Evolutionary conservation across 2,888 invertebrate genomes (phyloP).

Genomic region (Drosophila subquinaria): DNA sequence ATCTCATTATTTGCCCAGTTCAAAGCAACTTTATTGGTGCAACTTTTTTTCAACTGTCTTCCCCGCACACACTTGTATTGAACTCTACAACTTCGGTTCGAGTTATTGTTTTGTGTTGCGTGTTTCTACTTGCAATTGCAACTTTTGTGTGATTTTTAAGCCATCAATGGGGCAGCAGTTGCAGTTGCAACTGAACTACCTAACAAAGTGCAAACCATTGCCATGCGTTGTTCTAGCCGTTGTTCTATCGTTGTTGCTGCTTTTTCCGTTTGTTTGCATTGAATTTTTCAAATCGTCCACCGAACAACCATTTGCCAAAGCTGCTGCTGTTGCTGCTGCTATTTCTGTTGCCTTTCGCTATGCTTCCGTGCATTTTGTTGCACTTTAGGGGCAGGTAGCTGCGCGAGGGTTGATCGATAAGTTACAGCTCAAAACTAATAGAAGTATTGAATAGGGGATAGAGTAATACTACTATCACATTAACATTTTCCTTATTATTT

Average conservation of each 20-base stretch:
- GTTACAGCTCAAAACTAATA: slow-evolving; percentile 5
- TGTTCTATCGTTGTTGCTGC: slow-evolving; percentile 36
- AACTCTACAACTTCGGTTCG: slow-evolving; percentile 32
- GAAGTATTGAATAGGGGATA: neutral
- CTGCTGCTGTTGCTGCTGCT: slow-evolving; percentile 44
- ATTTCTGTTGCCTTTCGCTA: slow-evolving; percentile 34
- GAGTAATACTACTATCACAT: too few relatives aligned
- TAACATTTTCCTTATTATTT: too few relatives aligned
- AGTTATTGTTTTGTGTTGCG: slow-evolving; percentile 52
- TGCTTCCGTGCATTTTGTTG: slow-evolving; percentile 73
- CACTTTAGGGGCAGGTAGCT: slow-evolving; percentile 50
- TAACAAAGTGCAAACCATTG: slow-evolving; percentile 47
- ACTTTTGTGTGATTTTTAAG: slow-evolving; percentile 68
- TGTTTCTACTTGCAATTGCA: slow-evolving; percentile 37
- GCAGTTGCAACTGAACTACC: slow-evolving; percentile 19
- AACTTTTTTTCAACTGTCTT: slow-evolving; percentile 11
- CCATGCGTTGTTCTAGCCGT: slow-evolving; percentile 27
- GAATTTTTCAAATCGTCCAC: slow-evolving; percentile 70
- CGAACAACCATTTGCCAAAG: slow-evolving; percentile 70
- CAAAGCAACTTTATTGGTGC: slow-evolving; percentile 12
- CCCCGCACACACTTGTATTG: slow-evolving; percentile 20
- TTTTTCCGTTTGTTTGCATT: slow-evolving; percentile 61
- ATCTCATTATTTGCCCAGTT: slow-evolving; percentile 39
- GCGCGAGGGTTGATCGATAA: slow-evolving; percentile 39
- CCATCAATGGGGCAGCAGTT: slow-evolving; percentile 38